Base-by-base conservation (phyloP, 2,113 vertebrate species). In the Phocoena phocoena region DNA sequence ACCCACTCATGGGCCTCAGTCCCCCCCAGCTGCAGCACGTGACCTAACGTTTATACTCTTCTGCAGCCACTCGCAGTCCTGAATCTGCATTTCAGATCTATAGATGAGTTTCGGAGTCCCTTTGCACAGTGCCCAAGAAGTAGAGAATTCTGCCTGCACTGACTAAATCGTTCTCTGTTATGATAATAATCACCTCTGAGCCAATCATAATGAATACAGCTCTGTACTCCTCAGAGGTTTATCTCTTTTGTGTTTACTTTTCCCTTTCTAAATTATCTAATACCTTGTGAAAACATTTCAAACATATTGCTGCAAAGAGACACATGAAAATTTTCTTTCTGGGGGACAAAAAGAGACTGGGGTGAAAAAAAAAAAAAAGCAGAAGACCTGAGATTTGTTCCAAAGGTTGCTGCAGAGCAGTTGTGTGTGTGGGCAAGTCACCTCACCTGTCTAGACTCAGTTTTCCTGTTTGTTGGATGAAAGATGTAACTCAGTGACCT, bases 251-350 rank as follows among this genome's bases (percentile, higher is more conserved):
- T 68, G 7, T 77, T 74, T 88, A 60, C 67, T 67, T 89, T 88
- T 58, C 47, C 77, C 58, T 21, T 91, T 96, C 53, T 68, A 33
- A 88, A 60, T 87, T 62, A 31, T 17, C 15, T 28, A 33, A 58
- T 21, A 13, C 12, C 77, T 86, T 96, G 70, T 63, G 58, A 70
- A 96, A 95, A 84, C 62, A 86, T 89, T 53, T 95, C 47, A 20
- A 79, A 80, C 44, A 76, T 41, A 53, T 31, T 44, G 23, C 33
- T 88, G 33, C 47, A 71, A 76, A 93, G 62, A 80, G 28, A 68
- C 55, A 9, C 26, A 17, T 28, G 47, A 50, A 84, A 47, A 33
- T 31, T 74, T 89, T 67, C 53, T 83, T 93, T 63, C 67, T 73
- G 53, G 31, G 53, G 17, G 38, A 70, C 8, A 26, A 55, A 82